Percentiles rank a stretch among this genome's conserved stretches.
These are phyloP conservation scores for Hydraecia micacea DNA, from an alignment of 2,888 invertebrate species.

Conservation along the genomic window DNA sequence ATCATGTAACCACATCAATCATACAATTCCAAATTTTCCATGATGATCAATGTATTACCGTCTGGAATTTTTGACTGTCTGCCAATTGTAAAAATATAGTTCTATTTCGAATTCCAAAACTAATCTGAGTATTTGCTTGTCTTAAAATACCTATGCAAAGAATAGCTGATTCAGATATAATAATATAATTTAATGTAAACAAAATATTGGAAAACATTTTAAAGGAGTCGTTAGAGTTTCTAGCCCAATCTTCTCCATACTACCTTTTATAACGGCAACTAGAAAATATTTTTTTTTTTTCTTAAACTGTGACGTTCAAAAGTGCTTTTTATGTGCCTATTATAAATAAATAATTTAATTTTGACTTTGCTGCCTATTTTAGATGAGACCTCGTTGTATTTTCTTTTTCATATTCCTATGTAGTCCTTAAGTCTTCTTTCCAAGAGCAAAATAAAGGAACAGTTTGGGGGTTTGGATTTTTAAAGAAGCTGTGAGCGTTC, in stretches of 20 bases:
- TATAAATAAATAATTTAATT: too few relatives aligned
- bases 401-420: too few relatives aligned
- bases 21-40: background rate
- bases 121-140: background rate
- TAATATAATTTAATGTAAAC: too few relatives aligned
- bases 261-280: background rate
- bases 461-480: background rate
- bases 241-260: background rate
- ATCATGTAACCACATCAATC: background rate
- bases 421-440: background rate
- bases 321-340: too few relatives aligned
- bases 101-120: background rate
- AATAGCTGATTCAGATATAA: background rate
- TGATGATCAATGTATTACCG: background rate
- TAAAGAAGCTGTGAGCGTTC: background rate
- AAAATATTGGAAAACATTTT: background rate
- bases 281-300: too few relatives aligned
- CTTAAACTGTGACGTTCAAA: too few relatives aligned
- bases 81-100: background rate
- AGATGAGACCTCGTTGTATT: too few relatives aligned
- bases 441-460: background rate
- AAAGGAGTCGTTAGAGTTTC: background rate
- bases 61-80: slow-evolving; percentile 1
- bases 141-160: background rate
- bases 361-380: too few relatives aligned